A percentile compares a stretch with the other conserved stretches of the same genome.
phyloP scores from a whole-genome alignment of 2,797 vertebrate species.

The Spinus olivaceus region DNA sequence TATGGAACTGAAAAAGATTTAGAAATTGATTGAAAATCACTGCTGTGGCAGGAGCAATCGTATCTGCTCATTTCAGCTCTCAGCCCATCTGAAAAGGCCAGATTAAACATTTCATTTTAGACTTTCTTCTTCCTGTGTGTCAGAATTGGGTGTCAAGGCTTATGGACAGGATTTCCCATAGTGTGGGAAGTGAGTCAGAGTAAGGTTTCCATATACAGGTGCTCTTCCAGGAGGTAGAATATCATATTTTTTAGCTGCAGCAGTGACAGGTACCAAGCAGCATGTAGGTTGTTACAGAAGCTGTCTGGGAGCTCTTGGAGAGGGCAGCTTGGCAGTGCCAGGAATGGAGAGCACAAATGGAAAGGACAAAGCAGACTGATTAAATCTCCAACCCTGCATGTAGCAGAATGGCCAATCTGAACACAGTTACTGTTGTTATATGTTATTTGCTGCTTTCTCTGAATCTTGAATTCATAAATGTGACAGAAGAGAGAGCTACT shows the following conservation, averaged over 20 bases:
- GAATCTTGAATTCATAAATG: background rate
- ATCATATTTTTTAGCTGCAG: background rate
- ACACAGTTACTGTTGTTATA: background rate
- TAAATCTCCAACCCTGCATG: background rate
- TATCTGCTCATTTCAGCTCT: background rate
- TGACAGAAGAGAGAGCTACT: background rate
- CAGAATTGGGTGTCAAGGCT: background rate
- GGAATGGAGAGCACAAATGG: background rate
- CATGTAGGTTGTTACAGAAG: background rate
- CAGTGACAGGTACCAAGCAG: background rate
- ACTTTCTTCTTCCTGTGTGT: background rate
- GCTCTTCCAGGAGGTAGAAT: background rate
- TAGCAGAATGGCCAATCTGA: background rate
- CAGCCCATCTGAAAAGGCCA: background rate
- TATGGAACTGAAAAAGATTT: background rate
- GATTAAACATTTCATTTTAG: background rate
- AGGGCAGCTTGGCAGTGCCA: background rate
- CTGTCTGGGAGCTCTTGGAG: background rate
- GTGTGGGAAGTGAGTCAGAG: background rate
- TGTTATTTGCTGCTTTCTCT: background rate
- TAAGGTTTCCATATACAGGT: background rate
- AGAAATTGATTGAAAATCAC: conserved; percentile 33
- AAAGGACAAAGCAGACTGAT: background rate
- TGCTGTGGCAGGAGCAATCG: background rate
- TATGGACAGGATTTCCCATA: background rate